Evolutionary conservation across 1,140 invertebrate genomes (phyloP), one percentile per base, ranked within the genome.

Genomic region (Radopholus similis): DNA sequence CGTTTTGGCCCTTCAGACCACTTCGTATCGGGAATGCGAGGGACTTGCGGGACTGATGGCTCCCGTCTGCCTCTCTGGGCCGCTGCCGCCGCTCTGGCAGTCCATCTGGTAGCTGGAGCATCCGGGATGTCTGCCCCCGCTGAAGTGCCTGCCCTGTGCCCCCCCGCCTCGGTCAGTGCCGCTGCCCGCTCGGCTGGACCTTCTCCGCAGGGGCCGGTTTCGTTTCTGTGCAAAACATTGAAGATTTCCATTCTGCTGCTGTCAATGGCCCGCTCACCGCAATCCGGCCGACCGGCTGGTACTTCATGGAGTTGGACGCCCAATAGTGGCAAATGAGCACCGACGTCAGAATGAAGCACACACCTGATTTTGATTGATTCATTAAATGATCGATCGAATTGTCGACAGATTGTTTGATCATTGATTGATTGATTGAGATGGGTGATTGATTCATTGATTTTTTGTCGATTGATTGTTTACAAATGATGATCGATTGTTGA

Each of bases 301-400:
- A 80, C 53, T 76, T 80, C 8, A 74, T 67, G 0, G 77, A 82
- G 42, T 80, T 81, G 15, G 77, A 80, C 11, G 76, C 77, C 77
- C 77, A 80, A 65, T 80, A 80, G 51, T 80, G 77, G 55, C 77
- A 80, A 42, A 80, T 82, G 35, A 80, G 64, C 15, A 80, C 77
- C 21, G 77, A 73, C 11, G 77, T 80, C 37, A 80, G 60, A 64
- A 80, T 80, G 64, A 80, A 80, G 59, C 77, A 80, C 0, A 80
- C 77, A n/a, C 77, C 74, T 75, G 21, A 66, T 51, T 15, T 21
- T 42, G 15, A 42, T n/a, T n/a, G n/a, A n/a, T n/a, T n/a, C n/a
- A n/a, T n/a, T n/a, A n/a, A n/a, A n/a, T n/a, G n/a, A n/a, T n/a
- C n/a, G n/a, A n/a, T n/a, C n/a, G n/a, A n/a, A n/a, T n/a, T n/a